Evolutionary conservation across 2,888 invertebrate species (phyloP).

Genomic region (Drosophila peninsularis): DNA sequence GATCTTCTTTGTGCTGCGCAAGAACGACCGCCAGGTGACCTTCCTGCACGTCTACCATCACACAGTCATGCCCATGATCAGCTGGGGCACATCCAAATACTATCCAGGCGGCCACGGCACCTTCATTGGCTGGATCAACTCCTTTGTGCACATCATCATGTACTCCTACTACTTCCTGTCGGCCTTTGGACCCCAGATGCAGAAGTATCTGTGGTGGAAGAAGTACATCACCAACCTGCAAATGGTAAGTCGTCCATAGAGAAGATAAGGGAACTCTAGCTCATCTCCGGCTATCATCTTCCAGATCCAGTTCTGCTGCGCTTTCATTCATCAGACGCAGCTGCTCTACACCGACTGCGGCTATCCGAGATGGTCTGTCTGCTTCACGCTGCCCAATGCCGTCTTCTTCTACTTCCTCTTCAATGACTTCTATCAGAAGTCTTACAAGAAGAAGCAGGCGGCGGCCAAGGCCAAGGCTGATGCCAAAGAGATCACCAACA

Average conservation of each 20-base stretch:
- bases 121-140: constrained; percentile 93
- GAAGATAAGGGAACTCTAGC: not conserved
- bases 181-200: constrained; percentile 94
- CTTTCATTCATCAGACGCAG: constrained; percentile 94
- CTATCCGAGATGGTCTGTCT: constrained; percentile 93
- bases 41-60: constrained; percentile 97
- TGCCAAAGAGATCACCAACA: constrained; percentile 31
- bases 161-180: constrained; percentile 96
- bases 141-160: constrained; percentile 98
- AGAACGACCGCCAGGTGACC: constrained; percentile 95
- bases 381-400: constrained; percentile 94
- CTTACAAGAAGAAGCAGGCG: constrained; percentile 86
- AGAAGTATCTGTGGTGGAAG: constrained; percentile 97
- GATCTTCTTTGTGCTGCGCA: constrained; percentile 96
- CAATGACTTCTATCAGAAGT: constrained; percentile 94
- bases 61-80: constrained; percentile 96
- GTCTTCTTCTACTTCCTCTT: constrained; percentile 97
- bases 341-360: constrained; percentile 94
- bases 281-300: not conserved
- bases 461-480: constrained; percentile 65
- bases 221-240: constrained; percentile 95
- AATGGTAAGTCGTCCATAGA: constrained; percentile 87
- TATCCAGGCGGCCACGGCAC: constrained; percentile 95
- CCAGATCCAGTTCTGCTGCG: constrained; percentile 95
- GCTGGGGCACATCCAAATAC: constrained; percentile 96